Evolutionary conservation across 2,113 vertebrate genomes (phyloP), one percentile per base, ranked within the genome.

Genomic region (Alouatta palliata): DNA sequence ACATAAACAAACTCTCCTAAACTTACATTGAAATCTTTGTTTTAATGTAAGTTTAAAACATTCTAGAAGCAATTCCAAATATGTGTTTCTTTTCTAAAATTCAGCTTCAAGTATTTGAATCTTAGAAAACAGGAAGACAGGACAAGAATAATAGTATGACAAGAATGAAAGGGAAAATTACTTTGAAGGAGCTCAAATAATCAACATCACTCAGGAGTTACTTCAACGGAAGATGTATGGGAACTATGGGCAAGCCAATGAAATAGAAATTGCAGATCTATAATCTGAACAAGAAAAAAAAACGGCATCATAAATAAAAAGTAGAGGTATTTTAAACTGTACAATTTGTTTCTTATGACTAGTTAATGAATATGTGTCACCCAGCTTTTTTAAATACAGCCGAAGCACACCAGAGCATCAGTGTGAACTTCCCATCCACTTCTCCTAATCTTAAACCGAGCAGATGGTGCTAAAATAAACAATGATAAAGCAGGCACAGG

Each of bases 391-490:
- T 75, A 82, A 94, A 89, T 37, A 82, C 71, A 64, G 9, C 45
- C 35, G 32, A 93, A 90, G 45, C n/a, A 79, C 23, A 94, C 14
- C 45, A 95, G 75, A 95, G 20, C 17, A 35, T 94, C 45, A 49
- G 0, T 37, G 27, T 85, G 81, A 96, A 94, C 17, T 32, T 85
- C 30, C 45, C 14, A 73, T 30, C 27, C 61, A 76, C 27, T 87
- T 88, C 81, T 90, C 61, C n/a, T 80, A 85, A 84, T 75, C 77
- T 93, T 88, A 37, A 97, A 68, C 30, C 6, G 37, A 88, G 73
- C 88, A 96, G 85, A 86, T 89, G 82, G n/a, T 70, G 37, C 89
- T 94, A 89, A 87, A 47, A 61, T 89, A 89, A 97, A 91, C 91
- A 95, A 40, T 43, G 64, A 81, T 94, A 52, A 1, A 52, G n/a